A percentile compares a stretch with the other conserved stretches of the same genome.
phyloP scores from a whole-genome alignment of 2,797 vertebrate species.

The Acrocephalus scirpaceus region DNA sequence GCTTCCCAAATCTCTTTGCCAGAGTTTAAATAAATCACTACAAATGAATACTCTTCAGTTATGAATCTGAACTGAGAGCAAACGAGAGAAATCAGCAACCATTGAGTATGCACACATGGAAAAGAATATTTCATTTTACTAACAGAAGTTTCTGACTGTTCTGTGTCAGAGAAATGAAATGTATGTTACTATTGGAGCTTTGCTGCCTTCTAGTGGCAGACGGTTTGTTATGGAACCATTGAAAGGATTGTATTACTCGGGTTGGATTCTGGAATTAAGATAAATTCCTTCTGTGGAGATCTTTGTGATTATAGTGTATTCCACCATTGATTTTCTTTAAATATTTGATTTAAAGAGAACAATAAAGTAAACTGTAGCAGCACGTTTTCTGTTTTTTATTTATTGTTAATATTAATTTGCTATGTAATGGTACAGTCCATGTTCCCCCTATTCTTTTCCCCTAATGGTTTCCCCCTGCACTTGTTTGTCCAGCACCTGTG shows the following conservation, averaged over 20 bases:
- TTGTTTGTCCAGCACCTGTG: too few species aligned
- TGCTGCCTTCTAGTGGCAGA: slow-evolving; percentile 49
- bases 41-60: background rate
- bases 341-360: background rate
- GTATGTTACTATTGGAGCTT: background rate
- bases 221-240: fast-evolving
- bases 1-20: background rate
- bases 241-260: fast-evolving
- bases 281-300: background rate
- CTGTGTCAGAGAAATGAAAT: fast-evolving
- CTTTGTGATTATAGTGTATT: background rate
- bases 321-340: background rate
- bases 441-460: too few species aligned
- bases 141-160: background rate
- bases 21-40: background rate
- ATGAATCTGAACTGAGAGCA: background rate
- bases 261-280: background rate
- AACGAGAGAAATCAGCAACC: background rate
- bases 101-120: background rate
- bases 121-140: background rate
- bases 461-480: too few species aligned
- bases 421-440: too few species aligned
- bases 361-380: background rate
- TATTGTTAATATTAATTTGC: too few species aligned
- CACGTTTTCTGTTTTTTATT: too few species aligned